Percentiles rank a stretch among this genome's conserved stretches.
Conservation (phyloP, 2,888 invertebrate genomes). For the Agapetus fuscipes region DNA sequence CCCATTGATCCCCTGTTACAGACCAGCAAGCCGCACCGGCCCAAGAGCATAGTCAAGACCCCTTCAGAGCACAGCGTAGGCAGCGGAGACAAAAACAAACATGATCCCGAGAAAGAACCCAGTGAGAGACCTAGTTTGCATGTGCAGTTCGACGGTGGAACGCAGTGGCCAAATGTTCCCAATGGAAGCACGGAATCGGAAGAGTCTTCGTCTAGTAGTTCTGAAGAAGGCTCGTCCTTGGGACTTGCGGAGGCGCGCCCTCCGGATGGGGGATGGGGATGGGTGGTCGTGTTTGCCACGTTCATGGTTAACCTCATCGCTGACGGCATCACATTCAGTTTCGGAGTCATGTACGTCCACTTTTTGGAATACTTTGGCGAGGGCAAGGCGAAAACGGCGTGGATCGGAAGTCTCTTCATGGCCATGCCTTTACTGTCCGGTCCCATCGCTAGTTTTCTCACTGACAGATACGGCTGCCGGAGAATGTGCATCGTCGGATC, state of each 20-base stretch:
- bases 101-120: constrained; percentile 23
- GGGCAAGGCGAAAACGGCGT: constrained; percentile 78
- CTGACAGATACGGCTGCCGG: constrained; percentile 75
- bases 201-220: constrained; percentile 41
- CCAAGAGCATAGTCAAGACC: constrained; percentile 24
- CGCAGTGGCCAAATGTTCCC: constrained; percentile 22
- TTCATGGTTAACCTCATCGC: constrained; percentile 86
- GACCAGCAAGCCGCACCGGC: constrained; percentile 8
- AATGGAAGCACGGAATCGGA: too few species aligned
- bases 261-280: constrained; percentile 89
- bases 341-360: constrained; percentile 82
- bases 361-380: constrained; percentile 78
- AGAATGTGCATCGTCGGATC: constrained; percentile 70
- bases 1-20: background rate
- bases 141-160: constrained; percentile 49
- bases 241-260: constrained; percentile 58
- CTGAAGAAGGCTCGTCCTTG: constrained; percentile 53
- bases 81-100: constrained; percentile 4
- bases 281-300: constrained; percentile 83
- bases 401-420: constrained; percentile 86
- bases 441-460: constrained; percentile 74
- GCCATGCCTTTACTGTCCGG: constrained; percentile 82
- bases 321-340: constrained; percentile 87
- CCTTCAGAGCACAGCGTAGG: constrained; percentile 21
- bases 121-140: constrained; percentile 40